Conservation (phyloP, 2,888 invertebrate genomes). For the Drosophila subsilvestris region DNA sequence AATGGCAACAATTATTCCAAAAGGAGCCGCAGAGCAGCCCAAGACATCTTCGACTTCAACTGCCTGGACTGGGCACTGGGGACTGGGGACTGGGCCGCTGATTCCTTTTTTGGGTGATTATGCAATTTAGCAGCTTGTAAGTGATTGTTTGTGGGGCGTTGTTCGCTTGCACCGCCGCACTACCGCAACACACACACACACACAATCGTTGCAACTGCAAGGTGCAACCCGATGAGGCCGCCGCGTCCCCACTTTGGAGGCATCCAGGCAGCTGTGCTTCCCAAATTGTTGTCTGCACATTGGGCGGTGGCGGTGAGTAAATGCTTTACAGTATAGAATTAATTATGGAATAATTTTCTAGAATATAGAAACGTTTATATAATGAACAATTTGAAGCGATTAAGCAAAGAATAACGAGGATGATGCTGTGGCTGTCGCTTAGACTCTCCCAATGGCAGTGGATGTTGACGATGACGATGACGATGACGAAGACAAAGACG, state of each 20-base stretch:
- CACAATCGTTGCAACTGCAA: conserved; percentile 50
- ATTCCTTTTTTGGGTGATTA: conserved; percentile 71
- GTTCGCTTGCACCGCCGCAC: conserved; percentile 44
- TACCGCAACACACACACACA: conserved; percentile 3
- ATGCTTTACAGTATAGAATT: too few relatives aligned
- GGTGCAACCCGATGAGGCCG: conserved; percentile 58
- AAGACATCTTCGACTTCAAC: conserved; percentile 22
- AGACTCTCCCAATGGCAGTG: background rate
- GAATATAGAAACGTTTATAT: background rate
- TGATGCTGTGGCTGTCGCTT: conserved; percentile 14
- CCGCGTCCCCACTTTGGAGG: conserved; percentile 21
- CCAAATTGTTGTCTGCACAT: conserved; percentile 72
- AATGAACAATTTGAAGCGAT: background rate
- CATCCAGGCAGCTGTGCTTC: conserved; percentile 63
- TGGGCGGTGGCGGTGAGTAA: too few relatives aligned
- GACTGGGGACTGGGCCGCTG: conserved; percentile 42
- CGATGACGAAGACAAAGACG: background rate
- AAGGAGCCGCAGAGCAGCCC: conserved; percentile 30
- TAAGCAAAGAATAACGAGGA: background rate
- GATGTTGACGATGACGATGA: conserved; percentile 30
- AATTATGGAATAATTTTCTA: background rate
- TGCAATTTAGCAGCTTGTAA: conserved; percentile 80
- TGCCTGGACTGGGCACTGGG: conserved; percentile 12
- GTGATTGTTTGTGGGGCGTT: conserved; percentile 79
- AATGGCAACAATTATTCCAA: conserved; percentile 71